Conservation (phyloP, 2,888 invertebrate genomes). For the Argyresthia goedartella region DNA sequence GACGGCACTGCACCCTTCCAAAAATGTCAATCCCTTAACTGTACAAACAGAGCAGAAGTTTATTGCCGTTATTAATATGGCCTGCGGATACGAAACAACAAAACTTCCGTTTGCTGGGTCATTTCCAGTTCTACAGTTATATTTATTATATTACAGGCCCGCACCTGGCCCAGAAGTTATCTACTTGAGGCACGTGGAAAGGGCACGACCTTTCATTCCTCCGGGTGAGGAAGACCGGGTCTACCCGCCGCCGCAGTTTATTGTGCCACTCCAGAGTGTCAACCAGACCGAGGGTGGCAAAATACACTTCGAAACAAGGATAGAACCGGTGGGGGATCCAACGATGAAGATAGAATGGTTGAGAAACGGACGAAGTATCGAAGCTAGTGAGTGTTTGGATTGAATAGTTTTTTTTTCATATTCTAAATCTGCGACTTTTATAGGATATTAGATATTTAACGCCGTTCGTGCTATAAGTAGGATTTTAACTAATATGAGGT, state of each 20-base stretch:
- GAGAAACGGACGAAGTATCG: constrained; percentile 90
- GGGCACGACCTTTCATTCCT: constrained; percentile 85
- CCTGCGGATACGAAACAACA: too few relatives aligned
- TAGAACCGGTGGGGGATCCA: constrained; percentile 97
- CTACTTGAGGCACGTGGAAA: constrained; percentile 92
- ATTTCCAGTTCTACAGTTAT: background rate
- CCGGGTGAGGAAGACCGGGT: constrained; percentile 88
- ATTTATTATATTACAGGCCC: constrained; percentile 67
- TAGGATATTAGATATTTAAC: too few relatives aligned
- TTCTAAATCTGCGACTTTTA: too few relatives aligned
- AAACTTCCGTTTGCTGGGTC: too few relatives aligned
- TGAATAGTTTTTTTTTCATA: background rate
- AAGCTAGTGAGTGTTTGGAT: constrained; percentile 81
- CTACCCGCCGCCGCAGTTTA: constrained; percentile 93
- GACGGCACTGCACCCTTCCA: too few relatives aligned
- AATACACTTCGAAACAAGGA: constrained; percentile 97
- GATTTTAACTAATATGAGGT: constrained; percentile 84
- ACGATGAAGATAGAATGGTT: constrained; percentile 97
- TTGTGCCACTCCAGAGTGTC: constrained; percentile 87
- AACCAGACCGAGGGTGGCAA: constrained; percentile 91
- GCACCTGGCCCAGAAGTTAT: constrained; percentile 94
- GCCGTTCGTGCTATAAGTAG: background rate
- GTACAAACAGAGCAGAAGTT: too few relatives aligned
- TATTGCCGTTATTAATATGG: too few relatives aligned
- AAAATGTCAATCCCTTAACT: too few relatives aligned